phyloP scores from a whole-genome alignment of 2,888 invertebrate species.

The Nudaria mundana region DNA sequence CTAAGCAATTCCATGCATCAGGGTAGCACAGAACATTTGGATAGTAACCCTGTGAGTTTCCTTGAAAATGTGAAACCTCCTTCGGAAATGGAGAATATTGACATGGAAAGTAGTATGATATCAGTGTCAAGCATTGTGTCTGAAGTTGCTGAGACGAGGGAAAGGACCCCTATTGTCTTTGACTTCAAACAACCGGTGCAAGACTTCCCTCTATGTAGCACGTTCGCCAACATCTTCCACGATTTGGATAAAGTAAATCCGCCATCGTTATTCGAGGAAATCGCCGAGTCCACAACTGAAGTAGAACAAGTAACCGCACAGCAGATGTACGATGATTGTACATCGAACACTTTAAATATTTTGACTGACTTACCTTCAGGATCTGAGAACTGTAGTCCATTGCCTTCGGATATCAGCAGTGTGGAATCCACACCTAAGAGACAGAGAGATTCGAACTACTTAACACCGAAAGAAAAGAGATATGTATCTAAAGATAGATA shows the following conservation, averaged over 20 bases:
- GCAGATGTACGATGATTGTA: slow-evolving; percentile 83
- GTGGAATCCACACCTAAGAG: slow-evolving; percentile 89
- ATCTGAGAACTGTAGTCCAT: slow-evolving; percentile 81
- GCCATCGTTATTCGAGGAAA: slow-evolving; percentile 86
- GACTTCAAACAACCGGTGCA: slow-evolving; percentile 80
- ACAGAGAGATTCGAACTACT: slow-evolving; percentile 64
- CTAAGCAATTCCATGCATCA: slow-evolving; percentile 80
- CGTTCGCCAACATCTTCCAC: slow-evolving; percentile 70
- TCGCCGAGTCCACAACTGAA: slow-evolving; percentile 83
- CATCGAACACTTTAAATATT: slow-evolving; percentile 79
- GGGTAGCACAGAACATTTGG: slow-evolving; percentile 84
- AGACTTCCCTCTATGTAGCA: slow-evolving; percentile 68
- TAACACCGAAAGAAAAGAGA: slow-evolving; percentile 90
- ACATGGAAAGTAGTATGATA: slow-evolving; percentile 91
- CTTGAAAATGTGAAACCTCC: slow-evolving; percentile 92
- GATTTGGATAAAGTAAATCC: slow-evolving; percentile 87
- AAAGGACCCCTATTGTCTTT: slow-evolving; percentile 73
- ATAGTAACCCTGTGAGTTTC: slow-evolving; percentile 82
- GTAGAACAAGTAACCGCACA: slow-evolving; percentile 73
- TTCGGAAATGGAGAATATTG: slow-evolving; percentile 88
- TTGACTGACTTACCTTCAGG: slow-evolving; percentile 80
- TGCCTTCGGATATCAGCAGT: slow-evolving; percentile 87
- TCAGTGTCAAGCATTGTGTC: slow-evolving; percentile 92
- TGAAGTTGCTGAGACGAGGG: slow-evolving; percentile 84
- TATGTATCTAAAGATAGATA: slow-evolving; percentile 89